Base-by-base conservation (phyloP, 2,797 vertebrate genomes). In the Anableps anableps region DNA sequence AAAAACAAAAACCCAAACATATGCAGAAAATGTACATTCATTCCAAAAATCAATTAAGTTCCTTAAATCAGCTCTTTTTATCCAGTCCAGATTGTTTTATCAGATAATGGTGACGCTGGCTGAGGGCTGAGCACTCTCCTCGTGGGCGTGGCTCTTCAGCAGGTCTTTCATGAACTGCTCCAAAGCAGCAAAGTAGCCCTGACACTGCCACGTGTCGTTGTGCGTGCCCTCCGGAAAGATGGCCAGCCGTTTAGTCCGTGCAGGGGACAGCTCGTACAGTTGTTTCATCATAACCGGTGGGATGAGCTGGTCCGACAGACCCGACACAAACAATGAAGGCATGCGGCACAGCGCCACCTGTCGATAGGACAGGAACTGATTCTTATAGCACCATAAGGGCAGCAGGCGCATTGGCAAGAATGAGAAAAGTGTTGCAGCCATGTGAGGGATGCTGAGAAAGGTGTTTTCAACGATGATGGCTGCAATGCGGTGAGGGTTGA, bases 241-340 rank as follows among this genome's bases (percentile, higher is more conserved):
- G 3, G 97, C 98, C 86, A 99, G 88, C 90, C 98, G 97, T 92
- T 99, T 99, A 98, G 98, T 99, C 97, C 98, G 97, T 70, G 99
- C 95, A 0, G 98, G 97, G 26, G 99, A 99, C 83, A 99, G 94
- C 93, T 99, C 99, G 31, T 99, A 99, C 41, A 99, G 97, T 90
- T 99, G 98, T 83, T 99, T 99, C 99, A 99, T 99, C 99, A 99
- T 99, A 64, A 99, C 97, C 5, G 98, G 98, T 0, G 99, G 99
- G 88, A 99, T 99, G 90, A 99, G 96, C 91, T 99, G 98, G 95
- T 99, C 99, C 9, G 99, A 98, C 82, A 99, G 95, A 80, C 99
- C 98, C 21, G 99, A 99, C 91, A 99, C 97, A 88, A 99, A 99
- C 75, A 99, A 96, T 0, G 98, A 98, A 92, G 99, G 98, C 98